phyloP scores from a whole-genome alignment of 1,140 invertebrate genomes.

The Phymastichus coffea region DNA sequence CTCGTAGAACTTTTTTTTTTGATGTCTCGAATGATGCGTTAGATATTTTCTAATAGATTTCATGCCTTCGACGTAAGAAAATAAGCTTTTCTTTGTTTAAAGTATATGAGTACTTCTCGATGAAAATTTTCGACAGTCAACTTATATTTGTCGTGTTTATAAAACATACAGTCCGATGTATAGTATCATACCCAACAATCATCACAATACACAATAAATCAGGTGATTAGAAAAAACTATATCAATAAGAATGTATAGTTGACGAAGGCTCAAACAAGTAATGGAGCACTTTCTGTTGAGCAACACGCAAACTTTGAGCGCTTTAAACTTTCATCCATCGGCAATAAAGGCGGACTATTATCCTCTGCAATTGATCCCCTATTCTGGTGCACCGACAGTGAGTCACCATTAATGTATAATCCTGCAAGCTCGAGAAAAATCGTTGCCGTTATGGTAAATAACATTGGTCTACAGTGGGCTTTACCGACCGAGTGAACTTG shows the following conservation, averaged over 20 bases:
- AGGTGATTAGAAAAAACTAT: too few relatives aligned
- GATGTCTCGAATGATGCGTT: too few relatives aligned
- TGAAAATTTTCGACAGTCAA: too few relatives aligned
- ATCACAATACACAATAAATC: too few relatives aligned
- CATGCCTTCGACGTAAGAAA: too few relatives aligned
- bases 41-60: too few relatives aligned
- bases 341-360: not conserved
- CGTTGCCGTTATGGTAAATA: not conserved
- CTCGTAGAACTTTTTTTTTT: slow-evolving; percentile 4
- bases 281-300: slow-evolving; percentile 10
- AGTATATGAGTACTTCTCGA: too few relatives aligned
- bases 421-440: not conserved
- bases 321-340: slow-evolving; percentile 20
- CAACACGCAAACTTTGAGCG: slow-evolving; percentile 14
- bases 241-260: too few relatives aligned
- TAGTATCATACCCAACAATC: too few relatives aligned
- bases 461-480: not conserved
- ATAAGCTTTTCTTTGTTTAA: too few relatives aligned
- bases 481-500: slow-evolving; percentile 6
- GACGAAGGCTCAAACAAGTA: not conserved
- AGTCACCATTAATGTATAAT: not conserved
- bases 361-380: not conserved
- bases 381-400: not conserved
- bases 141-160: too few relatives aligned
- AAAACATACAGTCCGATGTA: too few relatives aligned